Conservation (phyloP, 2,797 vertebrate genomes). For the Emys orbicularis region DNA sequence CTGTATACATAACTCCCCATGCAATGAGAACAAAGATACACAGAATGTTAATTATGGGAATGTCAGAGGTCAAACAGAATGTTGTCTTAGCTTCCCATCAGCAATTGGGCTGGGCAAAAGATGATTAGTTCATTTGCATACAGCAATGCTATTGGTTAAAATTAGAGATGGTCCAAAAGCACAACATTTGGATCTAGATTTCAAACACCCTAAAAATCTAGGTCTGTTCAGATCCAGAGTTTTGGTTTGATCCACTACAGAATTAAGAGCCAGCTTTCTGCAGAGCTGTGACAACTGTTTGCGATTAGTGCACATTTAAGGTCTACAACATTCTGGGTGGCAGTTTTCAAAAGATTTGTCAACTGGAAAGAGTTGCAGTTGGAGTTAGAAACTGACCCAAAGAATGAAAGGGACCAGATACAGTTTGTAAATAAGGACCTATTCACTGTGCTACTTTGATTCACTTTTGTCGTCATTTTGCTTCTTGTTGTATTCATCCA, state of each 20-base stretch:
- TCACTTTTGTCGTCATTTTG: background rate
- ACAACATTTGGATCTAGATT: background rate
- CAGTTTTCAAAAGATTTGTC: background rate
- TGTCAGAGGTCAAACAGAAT: background rate
- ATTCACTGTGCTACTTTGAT: background rate
- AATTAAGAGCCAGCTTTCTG: background rate
- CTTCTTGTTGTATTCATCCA: background rate
- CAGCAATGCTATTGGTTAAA: background rate
- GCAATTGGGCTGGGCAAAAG: background rate
- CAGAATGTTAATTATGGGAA: background rate
- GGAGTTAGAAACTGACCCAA: background rate
- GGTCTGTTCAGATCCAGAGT: background rate
- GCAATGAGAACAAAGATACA: background rate
- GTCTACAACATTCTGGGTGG: background rate
- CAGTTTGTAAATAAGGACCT: background rate
- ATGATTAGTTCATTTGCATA: background rate
- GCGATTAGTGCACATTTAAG: background rate
- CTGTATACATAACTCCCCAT: background rate
- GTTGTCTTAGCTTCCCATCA: background rate
- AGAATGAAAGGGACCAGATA: background rate
- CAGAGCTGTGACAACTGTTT: background rate
- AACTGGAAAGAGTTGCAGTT: background rate
- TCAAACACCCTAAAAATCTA: background rate
- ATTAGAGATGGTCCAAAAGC: background rate
- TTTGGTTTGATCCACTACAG: background rate